phyloP scores from a whole-genome alignment of 2,113 vertebrate species.

The Delphinus delphis region DNA sequence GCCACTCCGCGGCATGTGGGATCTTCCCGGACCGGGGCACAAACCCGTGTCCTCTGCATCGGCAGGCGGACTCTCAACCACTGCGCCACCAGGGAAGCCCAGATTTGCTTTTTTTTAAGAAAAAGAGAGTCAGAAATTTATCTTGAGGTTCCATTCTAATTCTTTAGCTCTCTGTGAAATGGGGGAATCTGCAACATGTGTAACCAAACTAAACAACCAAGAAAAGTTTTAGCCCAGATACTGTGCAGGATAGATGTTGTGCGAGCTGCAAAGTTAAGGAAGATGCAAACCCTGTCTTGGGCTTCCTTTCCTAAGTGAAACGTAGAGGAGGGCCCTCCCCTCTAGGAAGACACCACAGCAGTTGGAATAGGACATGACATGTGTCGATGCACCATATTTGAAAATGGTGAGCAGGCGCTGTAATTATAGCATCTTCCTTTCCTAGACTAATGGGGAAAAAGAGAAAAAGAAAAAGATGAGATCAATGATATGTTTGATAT shows the following conservation, averaged over 20 bases:
- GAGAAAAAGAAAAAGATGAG: neutral
- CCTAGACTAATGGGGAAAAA: accelerated
- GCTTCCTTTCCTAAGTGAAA: neutral
- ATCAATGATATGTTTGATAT: neutral
- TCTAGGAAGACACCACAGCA: neutral
- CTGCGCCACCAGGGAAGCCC: too few relatives aligned
- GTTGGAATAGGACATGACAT: accelerated
- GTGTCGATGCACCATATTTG: accelerated
- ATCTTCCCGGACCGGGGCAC: too few relatives aligned
- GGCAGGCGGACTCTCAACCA: too few relatives aligned
- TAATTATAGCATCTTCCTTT: neutral
- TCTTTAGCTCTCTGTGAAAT: neutral
- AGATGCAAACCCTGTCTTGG: neutral
- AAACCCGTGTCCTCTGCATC: too few relatives aligned
- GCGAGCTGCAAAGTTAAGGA: neutral
- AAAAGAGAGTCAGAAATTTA: neutral
- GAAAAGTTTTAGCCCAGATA: neutral
- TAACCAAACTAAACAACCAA: neutral
- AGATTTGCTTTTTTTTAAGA: neutral
- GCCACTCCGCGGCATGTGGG: too few relatives aligned
- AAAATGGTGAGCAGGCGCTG: neutral
- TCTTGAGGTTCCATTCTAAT: neutral
- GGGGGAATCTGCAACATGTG: neutral
- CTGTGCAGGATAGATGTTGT: neutral
- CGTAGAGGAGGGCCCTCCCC: accelerated